Evolutionary conservation across 2,797 vertebrate species (phyloP).

Genomic region (Enteromius treurensis): DNA sequence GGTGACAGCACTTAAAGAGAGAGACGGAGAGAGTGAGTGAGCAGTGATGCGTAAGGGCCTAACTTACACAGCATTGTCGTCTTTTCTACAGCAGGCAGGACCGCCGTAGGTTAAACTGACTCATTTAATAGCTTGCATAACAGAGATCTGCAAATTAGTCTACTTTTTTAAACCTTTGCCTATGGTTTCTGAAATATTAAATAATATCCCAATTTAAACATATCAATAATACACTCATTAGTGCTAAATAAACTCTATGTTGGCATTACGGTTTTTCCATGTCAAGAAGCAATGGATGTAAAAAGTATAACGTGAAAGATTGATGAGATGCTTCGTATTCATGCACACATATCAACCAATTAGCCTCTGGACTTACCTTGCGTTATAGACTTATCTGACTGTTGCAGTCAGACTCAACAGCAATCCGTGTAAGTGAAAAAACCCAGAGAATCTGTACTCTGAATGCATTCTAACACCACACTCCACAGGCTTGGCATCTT

Average conservation of each 20-base stretch:
- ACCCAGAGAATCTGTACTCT: conserved; percentile 3
- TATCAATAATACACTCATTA: conserved; percentile 52
- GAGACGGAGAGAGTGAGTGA: conserved; percentile 37
- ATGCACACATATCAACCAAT: conserved; percentile 18
- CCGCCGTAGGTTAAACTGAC: conserved; percentile 31
- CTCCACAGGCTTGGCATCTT: conserved; percentile 19
- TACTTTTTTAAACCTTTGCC: conserved; percentile 14
- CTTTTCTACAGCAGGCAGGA: conserved; percentile 41
- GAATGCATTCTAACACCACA: background rate
- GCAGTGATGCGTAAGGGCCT: conserved; percentile 47
- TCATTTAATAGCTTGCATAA: conserved; percentile 44
- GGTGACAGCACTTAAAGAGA: conserved; percentile 52
- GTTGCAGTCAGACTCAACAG: conserved; percentile 12
- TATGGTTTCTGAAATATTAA: conserved; percentile 52
- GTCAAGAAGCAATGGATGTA: background rate
- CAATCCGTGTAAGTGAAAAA: conserved; percentile 3
- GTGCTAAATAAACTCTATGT: conserved; percentile 6
- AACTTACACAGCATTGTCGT: conserved; percentile 38
- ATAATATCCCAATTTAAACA: conserved; percentile 40
- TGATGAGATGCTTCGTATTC: background rate
- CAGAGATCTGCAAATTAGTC: conserved; percentile 48
- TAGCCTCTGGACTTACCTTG: conserved; percentile 23
- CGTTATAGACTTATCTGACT: conserved; percentile 25
- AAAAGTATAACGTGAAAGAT: conserved; percentile 5
- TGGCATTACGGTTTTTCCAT: conserved; percentile 3